Conservation (phyloP, 2,888 invertebrate species). For the Drosophila sordidula region DNA sequence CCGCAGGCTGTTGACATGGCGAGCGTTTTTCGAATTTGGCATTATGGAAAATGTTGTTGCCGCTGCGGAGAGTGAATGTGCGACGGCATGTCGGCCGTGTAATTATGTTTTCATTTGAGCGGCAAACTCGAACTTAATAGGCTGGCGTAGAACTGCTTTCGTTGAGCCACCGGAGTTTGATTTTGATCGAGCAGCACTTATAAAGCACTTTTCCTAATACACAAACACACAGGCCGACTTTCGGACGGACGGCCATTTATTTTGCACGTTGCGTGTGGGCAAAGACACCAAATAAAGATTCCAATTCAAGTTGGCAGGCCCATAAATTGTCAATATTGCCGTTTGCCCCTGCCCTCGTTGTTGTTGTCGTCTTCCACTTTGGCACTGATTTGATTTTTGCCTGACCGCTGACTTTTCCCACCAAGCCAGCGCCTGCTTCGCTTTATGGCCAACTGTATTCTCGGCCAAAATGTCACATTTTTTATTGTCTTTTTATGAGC, state of each 20-base stretch:
- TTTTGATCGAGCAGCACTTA: constrained; percentile 72
- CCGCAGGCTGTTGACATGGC: constrained; percentile 56
- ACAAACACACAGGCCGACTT: constrained; percentile 9
- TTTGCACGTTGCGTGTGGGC: constrained; percentile 56
- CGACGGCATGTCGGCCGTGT: constrained; percentile 45
- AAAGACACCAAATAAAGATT: constrained; percentile 52
- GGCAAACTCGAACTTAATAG: constrained; percentile 63
- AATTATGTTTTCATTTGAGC: constrained; percentile 70
- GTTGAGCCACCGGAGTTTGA: constrained; percentile 56
- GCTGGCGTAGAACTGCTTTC: constrained; percentile 73
- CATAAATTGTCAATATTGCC: constrained; percentile 73
- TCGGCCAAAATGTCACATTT: constrained; percentile 76
- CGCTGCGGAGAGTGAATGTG: constrained; percentile 47
- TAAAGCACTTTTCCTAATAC: constrained; percentile 66
- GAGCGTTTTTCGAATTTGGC: constrained; percentile 51
- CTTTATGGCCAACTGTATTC: constrained; percentile 60
- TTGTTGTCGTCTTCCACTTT: constrained; percentile 60
- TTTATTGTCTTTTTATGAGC: constrained; percentile 79
- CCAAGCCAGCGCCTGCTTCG: constrained; percentile 28
- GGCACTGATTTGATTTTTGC: constrained; percentile 70
- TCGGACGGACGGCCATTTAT: background rate
- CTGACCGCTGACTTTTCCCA: constrained; percentile 31
- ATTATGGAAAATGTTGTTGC: constrained; percentile 53
- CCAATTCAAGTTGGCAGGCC: constrained; percentile 59
- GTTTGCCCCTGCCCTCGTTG: constrained; percentile 16